phyloP scores from a whole-genome alignment of 92 coral and sea anemone species.

The Zoanthus sociatus region DNA sequence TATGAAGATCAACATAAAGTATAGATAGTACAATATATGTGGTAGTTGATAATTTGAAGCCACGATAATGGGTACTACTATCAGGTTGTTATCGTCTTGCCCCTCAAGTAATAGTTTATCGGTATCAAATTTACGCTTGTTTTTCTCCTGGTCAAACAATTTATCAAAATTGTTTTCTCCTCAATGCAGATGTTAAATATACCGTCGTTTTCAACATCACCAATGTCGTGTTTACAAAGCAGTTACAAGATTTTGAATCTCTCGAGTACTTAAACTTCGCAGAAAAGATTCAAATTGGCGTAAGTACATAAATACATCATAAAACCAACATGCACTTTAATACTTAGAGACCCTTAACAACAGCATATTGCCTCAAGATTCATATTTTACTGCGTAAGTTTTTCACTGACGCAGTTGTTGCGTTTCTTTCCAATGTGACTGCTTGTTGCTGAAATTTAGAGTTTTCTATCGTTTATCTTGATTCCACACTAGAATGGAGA shows the following conservation, averaged over 20 bases:
- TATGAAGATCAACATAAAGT: no score
- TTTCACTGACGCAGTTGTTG: not conserved
- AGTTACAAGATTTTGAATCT: constrained; percentile 82
- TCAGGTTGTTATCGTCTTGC: no score
- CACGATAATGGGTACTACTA: no score
- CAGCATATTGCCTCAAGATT: not conserved
- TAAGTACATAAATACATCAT: constrained; percentile 47
- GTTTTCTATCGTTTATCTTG: not conserved
- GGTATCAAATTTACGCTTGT: no score
- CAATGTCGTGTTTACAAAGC: constrained; percentile 72
- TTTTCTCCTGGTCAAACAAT: no score
- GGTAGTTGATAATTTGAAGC: no score
- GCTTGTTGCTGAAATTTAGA: not conserved
- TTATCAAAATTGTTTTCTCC: not conserved
- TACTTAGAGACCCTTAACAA: not conserved
- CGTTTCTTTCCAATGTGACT: not conserved
- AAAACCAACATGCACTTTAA: not conserved
- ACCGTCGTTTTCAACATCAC: constrained; percentile 81
- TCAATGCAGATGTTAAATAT: constrained; percentile 60
- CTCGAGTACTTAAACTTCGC: constrained; percentile 96
- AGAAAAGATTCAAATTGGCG: constrained; percentile 91
- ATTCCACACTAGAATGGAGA: not conserved
- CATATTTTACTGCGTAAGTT: not conserved
- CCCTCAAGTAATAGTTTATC: no score
- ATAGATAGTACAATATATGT: no score